Percentiles rank a stretch among this genome's conserved stretches.
These are phyloP conservation scores for Drosophila pectinifera DNA, from an alignment of 1,140 invertebrate species.

Conservation along the genomic window DNA sequence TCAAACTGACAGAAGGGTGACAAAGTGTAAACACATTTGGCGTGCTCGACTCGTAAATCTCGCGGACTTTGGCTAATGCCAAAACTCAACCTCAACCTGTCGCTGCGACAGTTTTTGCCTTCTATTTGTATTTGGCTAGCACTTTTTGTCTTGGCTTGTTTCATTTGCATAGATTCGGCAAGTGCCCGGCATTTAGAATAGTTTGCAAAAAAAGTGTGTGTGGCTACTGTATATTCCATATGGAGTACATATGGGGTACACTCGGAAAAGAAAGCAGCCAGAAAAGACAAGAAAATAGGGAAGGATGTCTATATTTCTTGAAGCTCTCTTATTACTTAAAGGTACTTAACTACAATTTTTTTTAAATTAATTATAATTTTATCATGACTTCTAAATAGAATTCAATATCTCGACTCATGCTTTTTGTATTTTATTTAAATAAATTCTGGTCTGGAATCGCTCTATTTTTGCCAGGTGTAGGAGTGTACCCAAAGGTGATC, in stretches of 20 bases:
- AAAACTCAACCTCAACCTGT: constrained; percentile 60
- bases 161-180: constrained; percentile 79
- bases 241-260: constrained; percentile 4
- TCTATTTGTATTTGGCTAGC: constrained; percentile 15
- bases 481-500: constrained; percentile 36
- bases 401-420: no score
- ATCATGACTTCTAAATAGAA: no score
- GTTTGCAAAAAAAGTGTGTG: constrained; percentile 22
- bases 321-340: neutral
- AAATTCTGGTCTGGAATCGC: no score
- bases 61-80: constrained; percentile 73
- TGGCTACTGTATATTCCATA: constrained; percentile 39
- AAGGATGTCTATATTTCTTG: neutral
- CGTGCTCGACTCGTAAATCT: constrained; percentile 80
- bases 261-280: neutral
- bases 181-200: constrained; percentile 76
- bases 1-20: constrained; percentile 84
- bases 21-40: constrained; percentile 85
- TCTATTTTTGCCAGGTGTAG: neutral
- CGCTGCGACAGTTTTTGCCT: constrained; percentile 51
- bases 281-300: neutral
- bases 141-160: constrained; percentile 45
- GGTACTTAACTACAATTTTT: no score
- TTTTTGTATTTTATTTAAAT: no score
- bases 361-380: neutral